Evolutionary conservation across 1,140 invertebrate species (phyloP).

Genomic region (Trypoxylus dichotomus): DNA sequence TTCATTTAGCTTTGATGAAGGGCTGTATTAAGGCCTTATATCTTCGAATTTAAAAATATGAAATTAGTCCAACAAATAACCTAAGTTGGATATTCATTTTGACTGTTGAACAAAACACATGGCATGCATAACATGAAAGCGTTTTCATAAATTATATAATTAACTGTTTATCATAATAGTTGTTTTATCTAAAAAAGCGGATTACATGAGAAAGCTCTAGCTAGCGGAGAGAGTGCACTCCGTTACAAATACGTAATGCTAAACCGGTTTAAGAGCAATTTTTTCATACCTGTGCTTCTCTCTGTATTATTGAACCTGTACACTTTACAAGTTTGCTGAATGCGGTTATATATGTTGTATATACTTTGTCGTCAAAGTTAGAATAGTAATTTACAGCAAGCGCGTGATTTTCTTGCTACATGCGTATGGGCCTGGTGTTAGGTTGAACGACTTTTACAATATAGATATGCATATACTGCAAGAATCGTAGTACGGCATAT

Average conservation of each 20-base stretch:
- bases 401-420: background rate
- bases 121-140: background rate
- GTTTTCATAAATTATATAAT: background rate
- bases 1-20: no score
- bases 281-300: slow-evolving; percentile 15
- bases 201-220: background rate
- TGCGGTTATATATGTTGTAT: background rate
- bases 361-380: slow-evolving; percentile 15
- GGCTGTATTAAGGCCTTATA: no score
- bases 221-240: background rate
- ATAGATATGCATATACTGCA: no score
- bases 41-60: no score
- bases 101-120: no score
- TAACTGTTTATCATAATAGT: background rate
- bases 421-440: background rate
- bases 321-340: slow-evolving; percentile 21
- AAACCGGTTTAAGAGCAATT: slow-evolving; percentile 11
- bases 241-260: background rate
- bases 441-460: background rate
- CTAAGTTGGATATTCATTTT: no score
- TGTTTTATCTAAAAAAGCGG: background rate
- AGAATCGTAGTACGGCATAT: background rate
- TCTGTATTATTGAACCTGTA: slow-evolving; percentile 20
- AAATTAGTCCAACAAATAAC: no score
- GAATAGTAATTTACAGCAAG: background rate